Evolutionary conservation across 2,797 vertebrate genomes (phyloP).

Genomic region (Typhlichthys eigenmanni): DNA sequence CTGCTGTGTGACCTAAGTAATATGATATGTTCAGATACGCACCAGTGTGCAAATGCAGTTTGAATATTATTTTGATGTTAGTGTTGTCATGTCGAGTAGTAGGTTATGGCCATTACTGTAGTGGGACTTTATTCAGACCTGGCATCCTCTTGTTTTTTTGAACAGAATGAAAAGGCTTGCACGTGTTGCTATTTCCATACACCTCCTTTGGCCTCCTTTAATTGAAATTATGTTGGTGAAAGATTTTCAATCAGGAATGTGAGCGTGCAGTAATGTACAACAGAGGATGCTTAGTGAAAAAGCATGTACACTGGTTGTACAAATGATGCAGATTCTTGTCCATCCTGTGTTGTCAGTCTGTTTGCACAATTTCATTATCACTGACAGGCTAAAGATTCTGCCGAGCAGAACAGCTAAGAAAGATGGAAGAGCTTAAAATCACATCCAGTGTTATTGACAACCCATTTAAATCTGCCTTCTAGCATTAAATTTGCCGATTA

Average conservation of each 20-base stretch:
- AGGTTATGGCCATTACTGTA: slow-evolving; percentile 1
- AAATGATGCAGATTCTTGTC: no score
- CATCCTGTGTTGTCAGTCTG: no score
- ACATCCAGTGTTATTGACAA: not conserved
- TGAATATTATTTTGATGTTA: not conserved
- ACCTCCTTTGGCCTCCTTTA: not conserved
- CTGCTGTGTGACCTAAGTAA: slow-evolving; percentile 65
- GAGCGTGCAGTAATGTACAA: not conserved
- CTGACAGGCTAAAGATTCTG: no score
- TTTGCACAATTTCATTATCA: no score
- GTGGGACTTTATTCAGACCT: not conserved
- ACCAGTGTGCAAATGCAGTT: slow-evolving; percentile 26
- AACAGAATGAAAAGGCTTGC: slow-evolving; percentile 3
- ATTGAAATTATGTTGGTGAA: not conserved
- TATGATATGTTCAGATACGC: slow-evolving; percentile 45
- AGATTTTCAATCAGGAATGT: not conserved
- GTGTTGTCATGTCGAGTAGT: slow-evolving; percentile 1
- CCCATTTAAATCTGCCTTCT: slow-evolving; percentile 8
- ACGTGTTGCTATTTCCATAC: not conserved
- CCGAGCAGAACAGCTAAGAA: not conserved
- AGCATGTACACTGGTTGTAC: no score
- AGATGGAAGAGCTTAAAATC: slow-evolving; percentile 1
- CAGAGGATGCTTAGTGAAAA: not conserved
- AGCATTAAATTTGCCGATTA: slow-evolving; percentile 2
- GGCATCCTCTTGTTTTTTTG: not conserved